Percentiles rank a stretch among this genome's conserved stretches.
Evolutionary conservation across 2,797 vertebrate species (phyloP).

Genomic region (Prunella strophiata): DNA sequence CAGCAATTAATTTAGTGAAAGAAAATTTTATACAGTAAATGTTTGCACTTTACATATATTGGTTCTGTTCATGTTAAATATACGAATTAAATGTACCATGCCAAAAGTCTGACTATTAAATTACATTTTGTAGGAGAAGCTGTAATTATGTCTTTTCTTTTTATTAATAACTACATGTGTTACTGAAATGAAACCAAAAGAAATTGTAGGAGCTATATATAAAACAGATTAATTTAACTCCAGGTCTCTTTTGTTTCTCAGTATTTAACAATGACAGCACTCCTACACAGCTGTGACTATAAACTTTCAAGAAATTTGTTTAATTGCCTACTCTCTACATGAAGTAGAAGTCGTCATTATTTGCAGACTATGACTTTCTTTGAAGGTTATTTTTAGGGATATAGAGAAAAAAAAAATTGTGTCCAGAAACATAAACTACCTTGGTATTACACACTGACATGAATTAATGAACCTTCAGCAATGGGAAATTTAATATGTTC

Average conservation of each 20-base stretch:
- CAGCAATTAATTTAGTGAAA: background rate
- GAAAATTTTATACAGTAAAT: background rate
- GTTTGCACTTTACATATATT: background rate
- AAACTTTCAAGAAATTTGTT: conserved; percentile 23
- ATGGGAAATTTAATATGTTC: background rate
- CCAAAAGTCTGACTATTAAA: background rate
- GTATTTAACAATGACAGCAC: background rate
- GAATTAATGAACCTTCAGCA: conserved; percentile 62
- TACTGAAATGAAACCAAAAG: background rate
- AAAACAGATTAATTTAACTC: background rate
- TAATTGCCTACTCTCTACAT: background rate
- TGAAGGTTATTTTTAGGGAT: conserved; percentile 34
- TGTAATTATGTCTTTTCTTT: background rate
- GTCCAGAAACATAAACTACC: background rate
- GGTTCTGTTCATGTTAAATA: background rate
- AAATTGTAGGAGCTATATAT: background rate
- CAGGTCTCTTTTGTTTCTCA: background rate
- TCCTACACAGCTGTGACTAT: background rate
- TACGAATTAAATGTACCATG: background rate
- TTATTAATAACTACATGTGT: background rate
- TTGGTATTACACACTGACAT: conserved; percentile 31
- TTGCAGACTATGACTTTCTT: background rate
- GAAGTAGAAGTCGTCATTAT: conserved; percentile 10
- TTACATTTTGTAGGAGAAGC: background rate
- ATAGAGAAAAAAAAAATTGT: background rate